These are phyloP conservation scores for Meiosimyza platycephala DNA, from an alignment of 2,888 invertebrate genomes.

Conservation along the genomic window DNA sequence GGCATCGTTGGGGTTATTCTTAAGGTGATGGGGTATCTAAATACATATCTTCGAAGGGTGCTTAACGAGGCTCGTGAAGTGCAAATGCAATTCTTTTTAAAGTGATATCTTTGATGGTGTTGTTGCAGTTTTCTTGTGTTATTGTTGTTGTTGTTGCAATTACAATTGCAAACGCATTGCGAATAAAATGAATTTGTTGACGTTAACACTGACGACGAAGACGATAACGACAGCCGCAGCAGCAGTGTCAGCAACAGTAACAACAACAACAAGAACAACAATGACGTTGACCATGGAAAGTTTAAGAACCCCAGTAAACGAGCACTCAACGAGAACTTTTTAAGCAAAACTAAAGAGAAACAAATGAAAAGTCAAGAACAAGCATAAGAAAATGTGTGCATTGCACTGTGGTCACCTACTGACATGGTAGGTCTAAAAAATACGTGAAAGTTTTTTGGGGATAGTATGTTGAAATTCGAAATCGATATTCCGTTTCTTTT, in stretches of 20 bases:
- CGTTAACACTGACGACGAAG: slow-evolving; percentile 2
- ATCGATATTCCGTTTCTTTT: too few species aligned
- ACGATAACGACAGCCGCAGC: slow-evolving; percentile 39
- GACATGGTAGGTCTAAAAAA: too few species aligned
- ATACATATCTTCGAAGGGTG: slow-evolving; percentile 3
- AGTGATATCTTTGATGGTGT: slow-evolving; percentile 16
- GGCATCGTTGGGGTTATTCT: background rate
- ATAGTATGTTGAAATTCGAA: too few species aligned
- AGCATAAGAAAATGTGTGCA: slow-evolving; percentile 6
- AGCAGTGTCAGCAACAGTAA: slow-evolving; percentile 8
- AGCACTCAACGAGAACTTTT: slow-evolving; percentile 6
- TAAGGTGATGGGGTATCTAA: background rate
- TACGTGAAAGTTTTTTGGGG: too few species aligned
- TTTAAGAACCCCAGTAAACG: slow-evolving; percentile 48
- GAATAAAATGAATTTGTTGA: slow-evolving; percentile 21
- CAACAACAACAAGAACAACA: slow-evolving; percentile 2
- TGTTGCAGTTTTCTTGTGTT: background rate
- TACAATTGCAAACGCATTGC: slow-evolving; percentile 28
- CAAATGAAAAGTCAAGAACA: slow-evolving; percentile 11
- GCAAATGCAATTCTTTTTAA: slow-evolving; percentile 24
- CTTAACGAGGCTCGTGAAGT: slow-evolving; percentile 14
- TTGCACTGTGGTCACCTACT: background rate
- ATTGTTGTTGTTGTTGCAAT: slow-evolving; percentile 22
- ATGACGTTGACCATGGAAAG: slow-evolving; percentile 50
- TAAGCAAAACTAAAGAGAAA: slow-evolving; percentile 11